These are phyloP conservation scores for Mylabris sibirica DNA, from an alignment of 2,888 invertebrate genomes.

Conservation along the genomic window DNA sequence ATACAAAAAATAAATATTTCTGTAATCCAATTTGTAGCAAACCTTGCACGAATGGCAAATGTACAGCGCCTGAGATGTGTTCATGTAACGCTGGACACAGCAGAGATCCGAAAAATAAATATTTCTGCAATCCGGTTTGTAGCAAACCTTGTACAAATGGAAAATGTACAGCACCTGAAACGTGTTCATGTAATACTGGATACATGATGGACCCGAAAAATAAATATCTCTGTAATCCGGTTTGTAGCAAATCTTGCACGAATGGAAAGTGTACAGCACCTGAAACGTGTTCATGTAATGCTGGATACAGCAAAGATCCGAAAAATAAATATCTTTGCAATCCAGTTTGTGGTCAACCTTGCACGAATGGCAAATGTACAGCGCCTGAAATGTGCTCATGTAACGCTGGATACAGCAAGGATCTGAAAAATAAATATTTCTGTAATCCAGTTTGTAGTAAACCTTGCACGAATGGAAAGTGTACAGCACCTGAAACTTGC, in stretches of 20 bases:
- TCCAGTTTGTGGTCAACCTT: constrained; percentile 42
- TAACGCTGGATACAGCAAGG: constrained; percentile 62
- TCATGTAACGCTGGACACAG: background rate
- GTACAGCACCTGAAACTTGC: background rate
- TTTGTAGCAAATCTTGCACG: constrained; percentile 35
- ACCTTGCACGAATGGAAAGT: background rate
- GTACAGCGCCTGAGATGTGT: background rate
- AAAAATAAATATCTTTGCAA: constrained; percentile 40
- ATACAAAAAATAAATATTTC: constrained; percentile 20
- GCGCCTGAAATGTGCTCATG: constrained; percentile 59
- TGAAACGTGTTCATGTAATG: constrained; percentile 42
- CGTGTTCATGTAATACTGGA: constrained; percentile 47
- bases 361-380: constrained; percentile 53
- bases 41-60: constrained; percentile 34
- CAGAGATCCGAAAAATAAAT: background rate
- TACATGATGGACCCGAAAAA: background rate
- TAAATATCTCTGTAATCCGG: constrained; percentile 33
- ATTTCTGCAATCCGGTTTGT: background rate
- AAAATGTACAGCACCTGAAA: constrained; percentile 53
- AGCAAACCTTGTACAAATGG: constrained; percentile 46
- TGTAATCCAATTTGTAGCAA: constrained; percentile 35
- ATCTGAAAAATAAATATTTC: constrained; percentile 39
- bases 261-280: constrained; percentile 40
- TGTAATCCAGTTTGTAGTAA: constrained; percentile 17
- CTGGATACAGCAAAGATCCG: constrained; percentile 41